Base-by-base conservation (phyloP, 2,113 vertebrate genomes). In the Dicerorhinus sumatrensis region DNA sequence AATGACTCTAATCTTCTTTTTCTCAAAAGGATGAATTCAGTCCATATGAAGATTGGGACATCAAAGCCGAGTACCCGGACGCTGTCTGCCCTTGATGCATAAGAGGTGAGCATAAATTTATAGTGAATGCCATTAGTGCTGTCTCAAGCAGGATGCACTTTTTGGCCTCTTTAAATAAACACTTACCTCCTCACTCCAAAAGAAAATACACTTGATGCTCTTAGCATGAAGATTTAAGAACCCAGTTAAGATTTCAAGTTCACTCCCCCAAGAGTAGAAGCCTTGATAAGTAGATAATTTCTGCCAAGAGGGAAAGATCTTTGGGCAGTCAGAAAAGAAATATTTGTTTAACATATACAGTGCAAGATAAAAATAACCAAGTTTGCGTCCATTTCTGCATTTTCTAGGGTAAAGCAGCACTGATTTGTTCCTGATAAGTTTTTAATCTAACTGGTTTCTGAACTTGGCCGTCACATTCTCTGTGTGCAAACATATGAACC, bases 1-100 rank as follows among this genome's bases (percentile, higher is more conserved):
- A 94, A 73, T 70, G 58, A 33, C 73, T 96, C 97, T 92, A 48
- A 94, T 92, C 84, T 96, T 89, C 31, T 72, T 77, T 82, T 89
- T 51, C 60, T 70, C 88, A 72, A 80, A 86, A 83, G 80, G 89
- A 81, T 67, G 1, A 63, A 91, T 65, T 95, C 21, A 42, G 7
- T 67, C 31, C 63, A 46, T 46, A 27, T 39, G 39, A 95, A 91
- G 13, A 75, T 14, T 31, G 25, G 56, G 31, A 82, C 3, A 0
- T 42, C 62, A 25, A 33, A 31, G 62, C 54, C 8, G 0, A 69
- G 16, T 8, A 63, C 18, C 8, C 10, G 8, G 13, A 46, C 42
- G 25, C 0, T 42, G 56, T 73, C 48, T 84, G 60, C 17, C 18
- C 3, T 13, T 0, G 54, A 54, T 48, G 39, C 6, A 0, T 46